Percentiles rank a stretch among this genome's conserved stretches.
These are phyloP conservation scores for Porites lutea DNA, from an alignment of 64 coral and sea anemone genomes.

Conservation along the genomic window DNA sequence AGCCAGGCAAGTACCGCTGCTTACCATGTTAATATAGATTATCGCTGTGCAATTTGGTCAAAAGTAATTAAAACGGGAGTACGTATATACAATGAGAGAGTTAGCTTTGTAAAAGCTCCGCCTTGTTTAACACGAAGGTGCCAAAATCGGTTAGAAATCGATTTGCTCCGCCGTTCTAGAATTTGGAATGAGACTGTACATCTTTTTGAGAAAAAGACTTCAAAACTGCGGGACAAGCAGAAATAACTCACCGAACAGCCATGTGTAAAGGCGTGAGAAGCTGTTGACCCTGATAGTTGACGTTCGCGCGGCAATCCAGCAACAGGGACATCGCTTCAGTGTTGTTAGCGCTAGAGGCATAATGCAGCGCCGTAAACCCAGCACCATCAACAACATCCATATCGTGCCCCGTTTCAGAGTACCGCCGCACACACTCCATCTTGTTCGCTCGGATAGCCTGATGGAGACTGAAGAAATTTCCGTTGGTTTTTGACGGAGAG, in stretches of 20 bases:
- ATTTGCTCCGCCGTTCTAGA: no score
- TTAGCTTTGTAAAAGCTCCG: no score
- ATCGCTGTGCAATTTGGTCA: no score
- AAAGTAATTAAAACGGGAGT: no score
- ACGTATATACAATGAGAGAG: no score
- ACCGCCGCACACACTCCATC: not conserved
- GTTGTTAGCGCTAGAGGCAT: not conserved
- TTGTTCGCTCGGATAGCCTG: constrained; percentile 32
- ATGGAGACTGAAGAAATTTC: not conserved
- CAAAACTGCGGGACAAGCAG: no score
- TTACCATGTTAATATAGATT: no score
- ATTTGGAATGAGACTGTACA: no score
- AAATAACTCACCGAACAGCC: constrained; percentile 24
- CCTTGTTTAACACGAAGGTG: no score
- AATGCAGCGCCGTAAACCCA: constrained; percentile 9
- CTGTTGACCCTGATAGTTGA: not conserved
- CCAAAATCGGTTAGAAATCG: no score
- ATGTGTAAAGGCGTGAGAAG: constrained; percentile 13
- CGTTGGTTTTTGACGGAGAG: not conserved
- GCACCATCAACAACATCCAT: not conserved
- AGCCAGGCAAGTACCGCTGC: no score
- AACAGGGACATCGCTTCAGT: not conserved
- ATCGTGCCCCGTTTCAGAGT: constrained; percentile 15
- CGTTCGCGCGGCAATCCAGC: not conserved
- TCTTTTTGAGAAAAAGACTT: no score